Percentiles rank a stretch among this genome's conserved stretches.
Conservation (phyloP, 2,113 vertebrate genomes). For the Herpetotheres cachinnans region DNA sequence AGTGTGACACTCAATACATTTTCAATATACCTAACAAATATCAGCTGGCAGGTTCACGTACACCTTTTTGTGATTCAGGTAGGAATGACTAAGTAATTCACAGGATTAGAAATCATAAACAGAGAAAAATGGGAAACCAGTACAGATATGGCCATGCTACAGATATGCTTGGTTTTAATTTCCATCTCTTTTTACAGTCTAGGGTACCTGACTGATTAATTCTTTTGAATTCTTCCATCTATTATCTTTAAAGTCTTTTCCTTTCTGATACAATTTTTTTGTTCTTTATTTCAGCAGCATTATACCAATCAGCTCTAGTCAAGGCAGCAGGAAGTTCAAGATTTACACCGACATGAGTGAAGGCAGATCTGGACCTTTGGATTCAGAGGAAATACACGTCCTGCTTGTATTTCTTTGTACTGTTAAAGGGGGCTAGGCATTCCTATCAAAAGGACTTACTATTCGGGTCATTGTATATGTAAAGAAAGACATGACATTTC, state of each 20-base stretch:
- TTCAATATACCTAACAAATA: neutral
- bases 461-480: neutral
- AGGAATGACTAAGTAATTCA: neutral
- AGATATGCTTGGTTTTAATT: neutral
- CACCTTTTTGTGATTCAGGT: neutral
- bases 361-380: neutral
- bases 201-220: neutral
- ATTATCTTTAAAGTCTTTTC: neutral
- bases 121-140: neutral
- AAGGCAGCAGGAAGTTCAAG: neutral
- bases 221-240: neutral
- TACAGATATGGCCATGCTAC: neutral
- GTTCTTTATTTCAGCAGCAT: neutral
- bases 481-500: neutral
- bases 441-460: neutral
- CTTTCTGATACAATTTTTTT: neutral
- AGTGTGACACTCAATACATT: neutral
- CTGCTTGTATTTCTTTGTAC: neutral
- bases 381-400: neutral
- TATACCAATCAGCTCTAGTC: neutral
- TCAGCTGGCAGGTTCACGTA: neutral
- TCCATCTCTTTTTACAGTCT: neutral
- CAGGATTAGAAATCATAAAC: neutral
- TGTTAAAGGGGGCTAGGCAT: neutral
- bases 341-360: neutral